phyloP scores from a whole-genome alignment of 2,113 vertebrate species.

The Tonatia bakeri region DNA sequence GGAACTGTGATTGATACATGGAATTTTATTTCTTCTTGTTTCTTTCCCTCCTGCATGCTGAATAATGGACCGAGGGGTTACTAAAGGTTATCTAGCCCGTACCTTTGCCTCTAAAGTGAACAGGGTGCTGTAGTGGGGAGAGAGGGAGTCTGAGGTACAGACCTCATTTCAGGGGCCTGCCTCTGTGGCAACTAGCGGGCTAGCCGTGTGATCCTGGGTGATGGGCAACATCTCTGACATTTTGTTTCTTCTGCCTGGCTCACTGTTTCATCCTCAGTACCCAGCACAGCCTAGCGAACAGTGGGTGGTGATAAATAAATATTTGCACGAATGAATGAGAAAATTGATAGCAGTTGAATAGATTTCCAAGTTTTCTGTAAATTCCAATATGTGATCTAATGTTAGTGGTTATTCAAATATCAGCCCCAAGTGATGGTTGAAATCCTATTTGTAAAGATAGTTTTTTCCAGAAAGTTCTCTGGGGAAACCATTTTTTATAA shows the following conservation, averaged over 20 bases:
- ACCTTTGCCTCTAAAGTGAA: slow-evolving; percentile 2
- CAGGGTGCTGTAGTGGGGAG: background rate
- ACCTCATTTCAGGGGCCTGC: background rate
- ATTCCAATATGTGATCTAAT: background rate
- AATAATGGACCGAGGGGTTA: background rate
- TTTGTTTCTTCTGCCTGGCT: slow-evolving; percentile 19
- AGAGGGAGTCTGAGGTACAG: background rate
- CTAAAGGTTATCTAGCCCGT: background rate
- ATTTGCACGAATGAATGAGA: slow-evolving; percentile 13
- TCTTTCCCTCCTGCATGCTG: slow-evolving; percentile 1
- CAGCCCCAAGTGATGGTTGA: background rate
- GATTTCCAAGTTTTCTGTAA: slow-evolving; percentile 26
- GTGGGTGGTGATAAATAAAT: slow-evolving; percentile 10
- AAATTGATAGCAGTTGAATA: background rate
- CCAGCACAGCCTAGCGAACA: background rate
- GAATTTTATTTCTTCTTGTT: slow-evolving; percentile 16
- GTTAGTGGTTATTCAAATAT: slow-evolving; percentile 35
- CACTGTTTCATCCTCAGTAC: background rate
- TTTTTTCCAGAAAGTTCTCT: slow-evolving; percentile 1
- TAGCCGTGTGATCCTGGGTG: background rate
- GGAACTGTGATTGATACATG: background rate
- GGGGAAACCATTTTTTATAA: background rate
- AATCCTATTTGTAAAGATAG: slow-evolving; percentile 21
- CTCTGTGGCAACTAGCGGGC: background rate
- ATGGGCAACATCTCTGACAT: background rate